Evolutionary conservation across 2,113 vertebrate species (phyloP).

Genomic region (Reinhardtius hippoglossoides): DNA sequence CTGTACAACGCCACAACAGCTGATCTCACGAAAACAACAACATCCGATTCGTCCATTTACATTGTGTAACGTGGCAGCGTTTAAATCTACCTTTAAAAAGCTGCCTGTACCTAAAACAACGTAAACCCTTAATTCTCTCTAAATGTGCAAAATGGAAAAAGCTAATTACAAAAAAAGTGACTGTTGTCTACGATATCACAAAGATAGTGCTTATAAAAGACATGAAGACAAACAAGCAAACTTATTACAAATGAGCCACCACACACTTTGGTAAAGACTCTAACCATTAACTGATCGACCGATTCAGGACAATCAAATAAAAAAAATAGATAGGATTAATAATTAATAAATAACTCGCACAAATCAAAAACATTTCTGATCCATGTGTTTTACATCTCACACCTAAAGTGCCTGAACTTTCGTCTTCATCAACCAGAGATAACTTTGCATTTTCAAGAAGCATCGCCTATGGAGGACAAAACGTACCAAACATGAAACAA

Average conservation of each 20-base stretch:
- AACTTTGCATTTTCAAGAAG: constrained; percentile 82
- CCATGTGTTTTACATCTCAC: constrained; percentile 70
- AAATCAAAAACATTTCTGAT: constrained; percentile 76
- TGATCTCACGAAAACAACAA: constrained; percentile 75
- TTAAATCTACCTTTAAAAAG: constrained; percentile 88
- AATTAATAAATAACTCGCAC: constrained; percentile 75
- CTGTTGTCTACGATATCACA: constrained; percentile 62
- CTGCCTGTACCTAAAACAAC: constrained; percentile 86
- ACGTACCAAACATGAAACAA: constrained; percentile 51
- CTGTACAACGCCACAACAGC: constrained; percentile 84
- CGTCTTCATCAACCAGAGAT: constrained; percentile 75
- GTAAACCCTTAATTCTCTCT: constrained; percentile 79
- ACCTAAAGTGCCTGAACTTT: constrained; percentile 84
- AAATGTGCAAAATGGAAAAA: constrained; percentile 96
- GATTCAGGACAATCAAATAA: constrained; percentile 45
- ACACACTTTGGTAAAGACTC: constrained; percentile 92
- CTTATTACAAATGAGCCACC: constrained; percentile 82
- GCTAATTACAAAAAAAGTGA: constrained; percentile 82
- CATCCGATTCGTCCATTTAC: constrained; percentile 85
- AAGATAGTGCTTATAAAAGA: constrained; percentile 86
- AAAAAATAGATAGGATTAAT: constrained; percentile 34
- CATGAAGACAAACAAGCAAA: constrained; percentile 67
- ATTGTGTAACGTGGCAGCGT: constrained; percentile 86
- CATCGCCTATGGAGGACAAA: constrained; percentile 67
- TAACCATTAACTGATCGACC: constrained; percentile 56